Percentiles rank a stretch among this genome's conserved stretches.
Evolutionary conservation across 2,113 vertebrate genomes (phyloP).

Genomic region (Phylloscopus trochilus): DNA sequence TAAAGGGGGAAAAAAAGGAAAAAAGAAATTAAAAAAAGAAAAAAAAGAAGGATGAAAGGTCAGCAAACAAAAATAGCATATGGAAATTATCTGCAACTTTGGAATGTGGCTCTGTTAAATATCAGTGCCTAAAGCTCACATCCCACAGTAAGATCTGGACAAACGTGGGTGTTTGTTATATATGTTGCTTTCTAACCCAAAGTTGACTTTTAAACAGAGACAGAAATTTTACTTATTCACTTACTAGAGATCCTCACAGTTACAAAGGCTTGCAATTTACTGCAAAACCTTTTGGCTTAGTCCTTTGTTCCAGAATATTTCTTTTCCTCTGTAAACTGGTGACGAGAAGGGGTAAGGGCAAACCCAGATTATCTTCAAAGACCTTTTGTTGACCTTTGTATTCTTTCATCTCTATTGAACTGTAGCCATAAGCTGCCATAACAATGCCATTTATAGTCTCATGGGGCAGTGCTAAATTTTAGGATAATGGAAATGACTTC

Average conservation of each 20-base stretch:
- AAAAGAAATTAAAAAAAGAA: too few relatives aligned
- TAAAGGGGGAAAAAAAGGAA: accelerated
- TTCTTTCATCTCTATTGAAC: not conserved
- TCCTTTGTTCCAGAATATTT: not conserved
- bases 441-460: not conserved
- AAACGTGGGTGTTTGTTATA: not conserved
- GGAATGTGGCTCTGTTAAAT: constrained; percentile 11
- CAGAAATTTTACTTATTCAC: not conserved
- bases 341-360: not conserved
- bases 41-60: not conserved
- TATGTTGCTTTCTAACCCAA: not conserved
- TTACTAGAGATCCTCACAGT: not conserved
- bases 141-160: not conserved
- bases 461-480: not conserved
- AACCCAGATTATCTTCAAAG: not conserved
- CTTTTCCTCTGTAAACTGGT: not conserved
- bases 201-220: not conserved
- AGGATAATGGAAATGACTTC: not conserved
- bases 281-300: not conserved
- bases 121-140: not conserved
- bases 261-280: not conserved
- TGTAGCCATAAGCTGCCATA: not conserved
- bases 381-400: not conserved
- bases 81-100: not conserved
- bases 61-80: not conserved